Evolutionary conservation across 2,797 vertebrate genomes (phyloP), one percentile per base, ranked within the genome.

Genomic region (Cossypha niveicapilla): DNA sequence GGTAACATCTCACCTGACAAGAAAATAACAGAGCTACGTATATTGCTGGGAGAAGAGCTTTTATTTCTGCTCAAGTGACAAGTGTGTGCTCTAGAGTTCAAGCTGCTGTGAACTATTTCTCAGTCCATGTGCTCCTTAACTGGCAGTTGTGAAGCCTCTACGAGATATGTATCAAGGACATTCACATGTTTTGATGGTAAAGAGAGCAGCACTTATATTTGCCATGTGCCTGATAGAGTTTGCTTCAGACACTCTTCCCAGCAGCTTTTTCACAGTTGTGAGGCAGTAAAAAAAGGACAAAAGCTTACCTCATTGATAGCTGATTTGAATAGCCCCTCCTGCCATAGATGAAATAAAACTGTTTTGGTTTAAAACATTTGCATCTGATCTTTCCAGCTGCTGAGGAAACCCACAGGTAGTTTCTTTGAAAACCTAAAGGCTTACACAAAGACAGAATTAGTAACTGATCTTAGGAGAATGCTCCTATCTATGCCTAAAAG

Each of bases 41-140:
- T 85, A 65, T 32, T 80, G 65, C 65, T 58, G 68, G 83, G 67
- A 60, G 42, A 84, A 32, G 67, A 73, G 42, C 39, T 94, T 85
- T 83, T 89, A 66, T 62, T 91, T 91, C 57, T 95, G 53, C 68
- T 77, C 61, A 47, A 68, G 47, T 93, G 75, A 90, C 81, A 94
- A 58, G 61, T 57, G 37, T 66, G 18, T 54, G 45, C 47, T 90
- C 30, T 61, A n/a, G 71, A 92, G 81, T 94, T 92, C 63, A 87
- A 65, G 32, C 83, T 85, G 42, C 53, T 80, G 37, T 54, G 61
- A 91, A 25, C 60, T 93, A 50, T 93, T 90, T 76, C 60, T 90
- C 45, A 79, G 72, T 50, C 34, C 41, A 13, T 54, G 48, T 86
- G 81, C 81, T 83, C 24, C 72, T 80, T 71, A 53, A 60, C 68